Conservation (phyloP, 1,140 invertebrate species). For the Fopius arisanus region DNA sequence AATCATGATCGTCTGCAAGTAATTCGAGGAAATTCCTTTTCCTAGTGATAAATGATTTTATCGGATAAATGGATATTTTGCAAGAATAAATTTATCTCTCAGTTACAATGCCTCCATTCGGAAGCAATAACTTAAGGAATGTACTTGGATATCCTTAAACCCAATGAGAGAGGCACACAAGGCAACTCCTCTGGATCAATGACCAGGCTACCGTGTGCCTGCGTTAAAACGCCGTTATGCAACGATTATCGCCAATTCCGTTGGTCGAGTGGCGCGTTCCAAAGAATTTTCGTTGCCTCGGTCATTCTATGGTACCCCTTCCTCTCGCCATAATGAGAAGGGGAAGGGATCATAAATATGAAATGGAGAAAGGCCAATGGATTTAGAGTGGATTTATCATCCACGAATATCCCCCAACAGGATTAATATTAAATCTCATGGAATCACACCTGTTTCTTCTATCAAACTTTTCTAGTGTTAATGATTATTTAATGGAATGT, state of each 20-base stretch:
- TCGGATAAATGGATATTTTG: no score
- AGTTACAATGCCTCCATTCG: no score
- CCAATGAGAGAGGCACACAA: not conserved
- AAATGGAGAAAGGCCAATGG: conserved; percentile 12
- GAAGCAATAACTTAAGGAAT: no score
- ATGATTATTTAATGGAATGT: not conserved
- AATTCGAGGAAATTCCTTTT: no score
- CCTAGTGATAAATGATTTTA: no score
- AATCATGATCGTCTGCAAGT: no score
- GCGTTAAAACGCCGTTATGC: conserved; percentile 35
- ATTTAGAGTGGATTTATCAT: not conserved
- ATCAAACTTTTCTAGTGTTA: not conserved
- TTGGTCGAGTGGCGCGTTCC: not conserved
- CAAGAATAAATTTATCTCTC: no score
- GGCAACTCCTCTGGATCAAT: conserved; percentile 40
- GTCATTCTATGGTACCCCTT: conserved; percentile 18
- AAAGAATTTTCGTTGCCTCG: conserved; percentile 17
- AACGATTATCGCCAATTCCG: conserved; percentile 36
- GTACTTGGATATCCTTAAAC: no score
- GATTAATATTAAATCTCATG: not conserved
- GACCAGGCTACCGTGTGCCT: conserved; percentile 34
- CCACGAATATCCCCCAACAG: not conserved
- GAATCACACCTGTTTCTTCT: not conserved
- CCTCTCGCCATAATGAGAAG: not conserved
- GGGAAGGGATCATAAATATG: conserved; percentile 13